phyloP scores from a whole-genome alignment of 2,888 invertebrate species.

The Lymantria dispar region DNA sequence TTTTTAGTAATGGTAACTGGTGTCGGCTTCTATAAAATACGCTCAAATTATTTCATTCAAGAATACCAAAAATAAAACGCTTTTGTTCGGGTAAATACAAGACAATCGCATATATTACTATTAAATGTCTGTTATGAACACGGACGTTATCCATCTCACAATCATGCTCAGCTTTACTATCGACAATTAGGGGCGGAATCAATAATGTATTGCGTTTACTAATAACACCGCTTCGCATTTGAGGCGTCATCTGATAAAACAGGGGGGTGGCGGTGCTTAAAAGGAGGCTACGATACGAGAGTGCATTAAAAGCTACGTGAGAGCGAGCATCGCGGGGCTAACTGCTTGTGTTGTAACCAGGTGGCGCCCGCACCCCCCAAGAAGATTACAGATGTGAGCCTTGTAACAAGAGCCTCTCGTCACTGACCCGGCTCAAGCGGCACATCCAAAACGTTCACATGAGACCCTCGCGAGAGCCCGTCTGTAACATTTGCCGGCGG shows the following conservation, averaged over 20 bases:
- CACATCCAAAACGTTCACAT: constrained; percentile 96
- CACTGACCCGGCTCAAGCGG: constrained; percentile 93
- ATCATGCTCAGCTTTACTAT: constrained; percentile 63
- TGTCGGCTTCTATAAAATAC: constrained; percentile 68
- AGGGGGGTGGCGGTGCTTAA: constrained; percentile 81
- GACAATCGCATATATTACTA: constrained; percentile 40
- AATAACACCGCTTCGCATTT: constrained; percentile 71
- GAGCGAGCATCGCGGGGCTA: constrained; percentile 72
- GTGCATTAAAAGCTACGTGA: constrained; percentile 77
- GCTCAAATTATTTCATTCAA: constrained; percentile 69
- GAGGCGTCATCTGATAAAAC: constrained; percentile 67
- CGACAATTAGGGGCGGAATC: constrained; percentile 54
- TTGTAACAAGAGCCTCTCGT: constrained; percentile 95
- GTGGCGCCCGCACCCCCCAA: constrained; percentile 88
- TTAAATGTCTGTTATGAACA: constrained; percentile 49
- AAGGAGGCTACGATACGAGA: constrained; percentile 77
- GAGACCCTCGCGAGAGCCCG: constrained; percentile 94
- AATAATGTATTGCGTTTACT: constrained; percentile 57
- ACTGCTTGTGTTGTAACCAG: constrained; percentile 84
- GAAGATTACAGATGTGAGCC: constrained; percentile 96
- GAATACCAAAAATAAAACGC: constrained; percentile 52
- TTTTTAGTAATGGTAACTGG: constrained; percentile 68
- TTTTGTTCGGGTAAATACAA: constrained; percentile 67
- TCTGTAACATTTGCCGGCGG: constrained; percentile 95
- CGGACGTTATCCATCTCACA: constrained; percentile 45